A percentile compares a stretch with the other conserved stretches of the same genome.
Conservation (phyloP, 2,888 invertebrate genomes). For the Neria commutata region DNA sequence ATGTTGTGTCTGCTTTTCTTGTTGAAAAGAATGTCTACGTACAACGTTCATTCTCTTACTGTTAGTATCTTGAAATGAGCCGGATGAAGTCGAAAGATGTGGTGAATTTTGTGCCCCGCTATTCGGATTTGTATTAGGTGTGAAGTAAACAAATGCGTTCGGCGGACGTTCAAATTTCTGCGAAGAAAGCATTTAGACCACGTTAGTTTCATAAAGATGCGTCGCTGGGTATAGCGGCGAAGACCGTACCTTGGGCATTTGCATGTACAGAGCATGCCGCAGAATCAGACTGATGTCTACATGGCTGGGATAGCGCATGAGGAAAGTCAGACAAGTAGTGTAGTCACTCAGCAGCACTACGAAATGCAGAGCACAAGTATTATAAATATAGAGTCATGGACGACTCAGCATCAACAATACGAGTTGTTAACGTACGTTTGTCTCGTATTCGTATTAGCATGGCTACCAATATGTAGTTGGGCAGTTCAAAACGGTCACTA, state of each 20-base stretch:
- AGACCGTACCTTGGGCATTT: slow-evolving; percentile 58
- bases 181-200: background rate
- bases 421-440: slow-evolving; percentile 66
- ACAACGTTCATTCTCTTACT: background rate
- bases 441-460: slow-evolving; percentile 76
- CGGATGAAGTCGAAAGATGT: slow-evolving; percentile 7
- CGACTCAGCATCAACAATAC: background rate
- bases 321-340: slow-evolving; percentile 68
- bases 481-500: slow-evolving; percentile 64
- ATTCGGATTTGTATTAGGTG: slow-evolving; percentile 23
- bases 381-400: slow-evolving; percentile 7
- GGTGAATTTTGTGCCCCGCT: slow-evolving; percentile 4
- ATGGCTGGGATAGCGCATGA: slow-evolving; percentile 73
- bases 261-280: slow-evolving; percentile 66
- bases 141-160: slow-evolving; percentile 54
- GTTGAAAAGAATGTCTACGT: background rate
- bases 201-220: background rate
- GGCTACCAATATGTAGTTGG: slow-evolving; percentile 76
- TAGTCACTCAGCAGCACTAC: slow-evolving; percentile 70
- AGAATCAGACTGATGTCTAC: slow-evolving; percentile 70
- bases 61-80: no score
- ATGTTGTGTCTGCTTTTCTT: background rate
- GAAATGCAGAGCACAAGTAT: slow-evolving; percentile 11
- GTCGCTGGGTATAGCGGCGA: background rate
- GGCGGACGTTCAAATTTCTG: slow-evolving; percentile 55